phyloP scores from a whole-genome alignment of 2,888 invertebrate species.

The Drosophila melanosoma region DNA sequence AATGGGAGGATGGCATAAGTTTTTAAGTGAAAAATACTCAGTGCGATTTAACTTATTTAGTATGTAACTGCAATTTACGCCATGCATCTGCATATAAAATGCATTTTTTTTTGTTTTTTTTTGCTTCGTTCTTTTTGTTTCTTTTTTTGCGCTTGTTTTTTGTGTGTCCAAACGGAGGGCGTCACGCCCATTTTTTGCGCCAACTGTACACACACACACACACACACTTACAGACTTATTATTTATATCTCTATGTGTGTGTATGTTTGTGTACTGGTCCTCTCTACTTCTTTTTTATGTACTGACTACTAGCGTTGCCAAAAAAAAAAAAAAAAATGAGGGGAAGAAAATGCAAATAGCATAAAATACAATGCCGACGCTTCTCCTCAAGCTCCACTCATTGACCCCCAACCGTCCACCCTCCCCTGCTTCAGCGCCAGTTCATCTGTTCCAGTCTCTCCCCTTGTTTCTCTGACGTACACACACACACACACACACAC shows the following conservation, averaged over 20 bases:
- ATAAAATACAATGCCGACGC: constrained; percentile 74
- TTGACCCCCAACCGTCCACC: constrained; percentile 15
- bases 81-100: constrained; percentile 78
- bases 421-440: neutral
- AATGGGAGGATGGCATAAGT: constrained; percentile 10
- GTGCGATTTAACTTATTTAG: constrained; percentile 81
- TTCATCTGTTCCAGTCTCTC: constrained; percentile 6
- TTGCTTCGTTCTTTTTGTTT: neutral
- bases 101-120: constrained; percentile 55
- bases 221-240: constrained; percentile 55
- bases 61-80: constrained; percentile 78
- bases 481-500: constrained; percentile 3
- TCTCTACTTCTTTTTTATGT: constrained; percentile 69
- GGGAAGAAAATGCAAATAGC: constrained; percentile 69
- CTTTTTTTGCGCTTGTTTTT: neutral
- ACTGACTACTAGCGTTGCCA: constrained; percentile 74
- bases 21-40: constrained; percentile 81
- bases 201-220: constrained; percentile 35
- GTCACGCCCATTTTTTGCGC: constrained; percentile 72
- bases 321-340: constrained; percentile 40
- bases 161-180: constrained; percentile 37
- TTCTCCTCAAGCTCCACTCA: constrained; percentile 60
- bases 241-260: constrained; percentile 63
- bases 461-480: neutral
- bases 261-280: constrained; percentile 49